A percentile compares a stretch with the other conserved stretches of the same genome.
Evolutionary conservation across 92 coral and sea anemone species (phyloP).

Genomic region (Umimayanthus chanpuru): DNA sequence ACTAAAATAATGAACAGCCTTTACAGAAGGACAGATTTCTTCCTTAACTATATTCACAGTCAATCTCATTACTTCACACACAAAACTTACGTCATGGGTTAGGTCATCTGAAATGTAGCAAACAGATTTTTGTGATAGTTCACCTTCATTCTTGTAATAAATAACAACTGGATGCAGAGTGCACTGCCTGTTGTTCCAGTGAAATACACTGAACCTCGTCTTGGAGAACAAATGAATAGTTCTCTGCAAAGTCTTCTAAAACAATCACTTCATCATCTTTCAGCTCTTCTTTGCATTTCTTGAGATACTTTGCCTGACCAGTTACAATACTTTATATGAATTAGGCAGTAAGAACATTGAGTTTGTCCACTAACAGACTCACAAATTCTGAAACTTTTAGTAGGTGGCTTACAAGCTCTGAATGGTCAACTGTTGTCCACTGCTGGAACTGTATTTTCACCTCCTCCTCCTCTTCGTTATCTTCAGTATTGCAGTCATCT

Average conservation of each 20-base stretch:
- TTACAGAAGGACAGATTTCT: constrained; percentile 19
- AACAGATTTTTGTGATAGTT: constrained; percentile 25
- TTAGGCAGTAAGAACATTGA: background rate
- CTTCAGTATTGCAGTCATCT: background rate
- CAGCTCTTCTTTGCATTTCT: constrained; percentile 20
- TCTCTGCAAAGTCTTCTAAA: constrained; percentile 42
- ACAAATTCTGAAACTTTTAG: constrained; percentile 31
- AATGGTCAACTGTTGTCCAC: constrained; percentile 38
- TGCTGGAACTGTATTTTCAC: constrained; percentile 35
- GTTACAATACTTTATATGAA: constrained; percentile 11
- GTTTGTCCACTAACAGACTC: constrained; percentile 23
- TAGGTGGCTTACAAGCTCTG: constrained; percentile 31
- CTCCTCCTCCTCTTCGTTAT: background rate
- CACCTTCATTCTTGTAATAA: background rate
- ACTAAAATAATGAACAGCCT: constrained; percentile 23
- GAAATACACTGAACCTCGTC: constrained; percentile 34
- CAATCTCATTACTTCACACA: constrained; percentile 12
- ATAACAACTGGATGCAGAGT: constrained; percentile 16
- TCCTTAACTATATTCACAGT: constrained; percentile 14
- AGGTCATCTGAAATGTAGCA: background rate
- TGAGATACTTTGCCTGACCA: constrained; percentile 31
- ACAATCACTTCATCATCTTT: constrained; percentile 37
- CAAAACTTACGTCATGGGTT: constrained; percentile 1
- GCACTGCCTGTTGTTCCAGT: constrained; percentile 6
- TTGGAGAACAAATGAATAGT: constrained; percentile 23